phyloP scores from a whole-genome alignment of 2,113 vertebrate species.

The Corydoras maculifer region DNA sequence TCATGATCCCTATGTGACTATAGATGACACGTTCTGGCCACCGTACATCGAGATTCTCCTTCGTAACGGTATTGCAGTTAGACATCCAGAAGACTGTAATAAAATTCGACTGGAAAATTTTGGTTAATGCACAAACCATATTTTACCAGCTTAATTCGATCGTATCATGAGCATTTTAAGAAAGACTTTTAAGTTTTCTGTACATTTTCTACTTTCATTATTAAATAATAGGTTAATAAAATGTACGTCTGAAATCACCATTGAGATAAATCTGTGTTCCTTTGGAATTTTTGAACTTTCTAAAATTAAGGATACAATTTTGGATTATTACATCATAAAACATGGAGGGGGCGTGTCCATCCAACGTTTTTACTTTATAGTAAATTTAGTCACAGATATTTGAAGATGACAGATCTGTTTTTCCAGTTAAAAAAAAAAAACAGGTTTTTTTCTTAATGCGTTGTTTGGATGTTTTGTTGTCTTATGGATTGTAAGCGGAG shows the following conservation, averaged over 20 bases:
- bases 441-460: too few species aligned
- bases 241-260: neutral
- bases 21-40: slow-evolving; percentile 77
- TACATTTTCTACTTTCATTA: neutral
- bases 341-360: too few species aligned
- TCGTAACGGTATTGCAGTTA: slow-evolving; percentile 72
- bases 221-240: slow-evolving; percentile 13
- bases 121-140: slow-evolving; percentile 36
- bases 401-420: too few species aligned
- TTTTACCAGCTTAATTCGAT: neutral
- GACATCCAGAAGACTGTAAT: slow-evolving; percentile 78
- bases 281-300: neutral
- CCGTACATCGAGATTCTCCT: slow-evolving; percentile 88
- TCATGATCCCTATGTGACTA: slow-evolving; percentile 80
- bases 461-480: too few species aligned
- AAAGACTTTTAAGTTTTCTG: neutral
- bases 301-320: too few species aligned
- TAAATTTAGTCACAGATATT: too few species aligned
- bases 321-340: too few species aligned
- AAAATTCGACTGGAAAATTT: slow-evolving; percentile 77
- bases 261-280: neutral
- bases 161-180: neutral
- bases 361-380: too few species aligned
- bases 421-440: too few species aligned
- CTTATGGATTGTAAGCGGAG: neutral